Evolutionary conservation across 2,888 invertebrate species (phyloP), one percentile per base, ranked within the genome.

Genomic region (Eupithecia dodoneata): DNA sequence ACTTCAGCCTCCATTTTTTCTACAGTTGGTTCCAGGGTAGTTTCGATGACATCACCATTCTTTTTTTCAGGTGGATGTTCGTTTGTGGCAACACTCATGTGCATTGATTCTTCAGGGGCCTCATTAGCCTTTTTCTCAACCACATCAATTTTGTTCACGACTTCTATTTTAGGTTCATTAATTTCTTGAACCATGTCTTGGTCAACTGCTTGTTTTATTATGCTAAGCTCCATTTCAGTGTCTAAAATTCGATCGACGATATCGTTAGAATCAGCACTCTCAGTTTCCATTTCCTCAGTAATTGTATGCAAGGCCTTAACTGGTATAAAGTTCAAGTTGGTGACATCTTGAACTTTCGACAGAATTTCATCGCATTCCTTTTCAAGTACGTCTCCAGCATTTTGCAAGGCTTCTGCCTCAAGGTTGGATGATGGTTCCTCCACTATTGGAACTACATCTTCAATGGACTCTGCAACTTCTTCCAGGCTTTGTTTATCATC

Each of bases 361-460:
- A 95, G 81, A 76, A 95, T 94, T 81, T 95, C 95, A 79, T 93
- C 93, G 81, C 95, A 95, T 86, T 95, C 95, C 80, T 94, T 95
- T 79, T 94, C 94, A 30, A 95, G 86, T 3, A 92, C 94, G 71
- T 79, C 82, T 45, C 78, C 82, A 52, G 79, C 82, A 75, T 82
- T 82, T 52, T 81, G 81, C 59, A 82, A 84, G 2, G 91, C 91
- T 79, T 93, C 94, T 83, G 93, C 94, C 80, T 90, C 90, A 45
- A 78, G 78, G 3, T 74, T 55, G 45, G 74, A 76, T 67, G 65
- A 83, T 82, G 65, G 83, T 82, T 94, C 94, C 81, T 94, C 93
- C 0, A 94, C 87, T 2, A 94, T 86, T 0, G 94, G 94, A 76
- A 88, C 91, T 9, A 91, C 79, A 78, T 91, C 91, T 49, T 92